Percentiles rank a stretch among this genome's conserved stretches.
Evolutionary conservation across 2,113 vertebrate species (phyloP).

Genomic region (Steatornis caripensis): DNA sequence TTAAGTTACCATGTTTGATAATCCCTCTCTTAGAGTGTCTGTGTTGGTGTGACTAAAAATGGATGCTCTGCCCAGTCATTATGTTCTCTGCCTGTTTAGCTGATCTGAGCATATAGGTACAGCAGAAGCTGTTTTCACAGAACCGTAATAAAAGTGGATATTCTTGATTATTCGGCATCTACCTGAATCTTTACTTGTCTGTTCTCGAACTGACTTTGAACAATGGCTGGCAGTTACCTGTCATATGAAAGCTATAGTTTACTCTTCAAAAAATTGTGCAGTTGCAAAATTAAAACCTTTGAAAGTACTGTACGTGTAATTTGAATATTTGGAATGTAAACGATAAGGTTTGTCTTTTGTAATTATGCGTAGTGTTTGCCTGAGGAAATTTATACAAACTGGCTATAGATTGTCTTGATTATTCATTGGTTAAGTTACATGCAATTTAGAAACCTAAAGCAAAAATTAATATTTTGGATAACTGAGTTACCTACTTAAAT

Average conservation of each 20-base stretch:
- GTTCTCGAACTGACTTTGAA: background rate
- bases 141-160: background rate
- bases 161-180: background rate
- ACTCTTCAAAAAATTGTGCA: background rate
- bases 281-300: background rate
- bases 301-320: background rate
- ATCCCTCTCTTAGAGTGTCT: background rate
- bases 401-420: background rate
- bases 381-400: background rate
- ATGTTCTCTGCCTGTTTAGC: background rate
- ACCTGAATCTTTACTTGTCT: background rate
- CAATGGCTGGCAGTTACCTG: background rate
- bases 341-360: background rate
- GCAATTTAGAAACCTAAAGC: background rate
- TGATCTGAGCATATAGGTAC: background rate
- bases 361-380: background rate
- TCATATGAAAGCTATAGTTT: background rate
- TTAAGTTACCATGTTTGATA: background rate
- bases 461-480: background rate
- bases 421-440: background rate
- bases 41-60: background rate
- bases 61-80: background rate
- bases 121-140: background rate
- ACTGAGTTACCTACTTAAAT: background rate
- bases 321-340: background rate